phyloP scores from a whole-genome alignment of 2,888 invertebrate species.

The Gryllus longicercus region DNA sequence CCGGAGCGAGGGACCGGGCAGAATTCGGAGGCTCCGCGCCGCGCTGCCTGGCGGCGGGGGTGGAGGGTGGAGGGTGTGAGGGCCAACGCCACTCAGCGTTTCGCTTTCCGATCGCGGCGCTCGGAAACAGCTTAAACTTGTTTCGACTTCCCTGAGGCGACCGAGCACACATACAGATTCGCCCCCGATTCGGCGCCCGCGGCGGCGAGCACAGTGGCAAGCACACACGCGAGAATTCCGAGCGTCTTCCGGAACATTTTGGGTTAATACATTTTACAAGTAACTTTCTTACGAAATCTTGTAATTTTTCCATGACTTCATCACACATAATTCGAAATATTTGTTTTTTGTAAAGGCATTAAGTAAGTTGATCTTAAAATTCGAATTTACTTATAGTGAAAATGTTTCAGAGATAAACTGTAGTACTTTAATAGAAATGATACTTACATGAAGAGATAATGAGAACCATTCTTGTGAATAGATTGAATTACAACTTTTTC shows the following conservation, averaged over 20 bases:
- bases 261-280: no score
- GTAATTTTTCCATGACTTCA: no score
- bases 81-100: neutral
- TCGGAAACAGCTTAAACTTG: slow-evolving; percentile 11
- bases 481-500: no score
- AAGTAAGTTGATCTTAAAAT: no score
- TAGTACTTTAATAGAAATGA: no score
- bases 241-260: neutral
- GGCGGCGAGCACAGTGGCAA: neutral
- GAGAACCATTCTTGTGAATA: no score
- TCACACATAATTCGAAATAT: no score
- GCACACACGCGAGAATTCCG: neutral
- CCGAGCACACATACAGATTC: neutral
- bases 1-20: neutral
- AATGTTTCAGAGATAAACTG: no score
- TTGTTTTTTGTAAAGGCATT: no score
- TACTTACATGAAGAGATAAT: no score
- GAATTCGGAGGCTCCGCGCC: neutral
- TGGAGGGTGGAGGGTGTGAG: neutral
- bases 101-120: neutral
- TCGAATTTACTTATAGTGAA: no score
- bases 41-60: neutral
- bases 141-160: neutral
- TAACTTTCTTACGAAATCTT: no score
- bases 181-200: neutral